Percentiles rank a stretch among this genome's conserved stretches.
These are phyloP conservation scores for Larimichthys crocea DNA, from an alignment of 2,113 vertebrate genomes.

Conservation along the genomic window DNA sequence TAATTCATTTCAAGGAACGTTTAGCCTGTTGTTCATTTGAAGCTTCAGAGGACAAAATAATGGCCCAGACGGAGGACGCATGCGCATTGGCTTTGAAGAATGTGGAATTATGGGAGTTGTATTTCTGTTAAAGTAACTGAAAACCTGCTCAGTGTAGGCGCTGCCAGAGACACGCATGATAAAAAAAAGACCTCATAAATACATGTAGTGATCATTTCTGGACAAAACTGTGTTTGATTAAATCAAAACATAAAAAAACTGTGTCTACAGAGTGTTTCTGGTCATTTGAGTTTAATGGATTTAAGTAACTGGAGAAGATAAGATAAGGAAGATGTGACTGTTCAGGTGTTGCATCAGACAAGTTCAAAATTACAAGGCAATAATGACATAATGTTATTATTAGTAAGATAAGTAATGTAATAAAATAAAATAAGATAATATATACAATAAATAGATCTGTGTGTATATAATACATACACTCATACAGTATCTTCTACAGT, in stretches of 20 bases:
- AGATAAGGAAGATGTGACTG: too few relatives aligned
- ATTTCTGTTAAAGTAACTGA: slow-evolving; percentile 32
- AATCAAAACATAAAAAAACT: not conserved
- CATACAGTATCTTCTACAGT: too few relatives aligned
- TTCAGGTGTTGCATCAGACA: not conserved
- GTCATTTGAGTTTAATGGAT: not conserved
- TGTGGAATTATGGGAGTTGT: slow-evolving; percentile 76
- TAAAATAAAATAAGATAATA: too few relatives aligned
- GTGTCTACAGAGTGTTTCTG: not conserved
- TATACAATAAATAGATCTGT: too few relatives aligned
- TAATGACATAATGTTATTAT: not conserved
- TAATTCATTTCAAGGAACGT: slow-evolving; percentile 75
- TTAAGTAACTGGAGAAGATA: not conserved
- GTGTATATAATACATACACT: too few relatives aligned
- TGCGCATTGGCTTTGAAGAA: slow-evolving; percentile 48
- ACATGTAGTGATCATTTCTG: not conserved
- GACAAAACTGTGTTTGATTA: not conserved
- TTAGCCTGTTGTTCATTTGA: slow-evolving; percentile 80
- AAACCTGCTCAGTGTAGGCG: not conserved
- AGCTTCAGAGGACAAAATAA: slow-evolving; percentile 83
- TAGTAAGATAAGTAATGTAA: not conserved
- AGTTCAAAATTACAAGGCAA: not conserved
- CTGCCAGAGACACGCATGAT: not conserved
- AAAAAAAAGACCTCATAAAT: not conserved
- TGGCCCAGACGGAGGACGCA: slow-evolving; percentile 69